Conservation (phyloP, 1,140 invertebrate species). For the Drosophila biarmipes region DNA sequence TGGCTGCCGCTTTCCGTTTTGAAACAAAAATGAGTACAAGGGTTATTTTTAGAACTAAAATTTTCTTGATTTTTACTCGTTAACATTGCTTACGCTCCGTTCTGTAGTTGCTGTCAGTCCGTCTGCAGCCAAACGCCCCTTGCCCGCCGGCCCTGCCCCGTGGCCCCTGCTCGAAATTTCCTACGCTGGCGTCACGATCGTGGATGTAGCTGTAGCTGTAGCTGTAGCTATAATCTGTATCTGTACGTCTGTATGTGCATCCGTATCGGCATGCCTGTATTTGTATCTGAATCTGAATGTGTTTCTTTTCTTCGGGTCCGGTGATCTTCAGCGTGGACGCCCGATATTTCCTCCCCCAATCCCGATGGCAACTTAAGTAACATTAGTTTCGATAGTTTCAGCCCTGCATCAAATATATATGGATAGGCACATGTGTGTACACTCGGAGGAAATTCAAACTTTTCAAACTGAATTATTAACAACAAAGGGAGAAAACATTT, state of each 20-base stretch:
- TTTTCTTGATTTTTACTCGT: slow-evolving; percentile 78
- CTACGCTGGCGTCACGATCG: slow-evolving; percentile 49
- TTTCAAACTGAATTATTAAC: neutral
- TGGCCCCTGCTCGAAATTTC: slow-evolving; percentile 19
- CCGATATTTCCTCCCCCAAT: slow-evolving; percentile 43
- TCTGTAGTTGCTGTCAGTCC: slow-evolving; percentile 51
- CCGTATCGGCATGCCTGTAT: slow-evolving; percentile 20
- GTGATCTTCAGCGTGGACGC: slow-evolving; percentile 49
- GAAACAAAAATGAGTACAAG: slow-evolving; percentile 76
- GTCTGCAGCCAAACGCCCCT: neutral
- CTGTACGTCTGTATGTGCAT: slow-evolving; percentile 30
- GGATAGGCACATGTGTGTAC: slow-evolving; percentile 37
- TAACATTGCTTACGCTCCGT: slow-evolving; percentile 78
- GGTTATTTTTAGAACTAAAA: slow-evolving; percentile 81
- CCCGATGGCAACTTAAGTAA: slow-evolving; percentile 59
- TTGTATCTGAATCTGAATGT: slow-evolving; percentile 22
- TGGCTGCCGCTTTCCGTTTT: slow-evolving; percentile 64
- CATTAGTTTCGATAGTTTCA: slow-evolving; percentile 69
- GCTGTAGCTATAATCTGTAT: slow-evolving; percentile 31
- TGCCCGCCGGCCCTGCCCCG: neutral
- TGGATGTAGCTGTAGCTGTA: slow-evolving; percentile 47
- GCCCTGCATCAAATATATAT: slow-evolving; percentile 21
- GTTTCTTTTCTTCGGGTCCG: slow-evolving; percentile 30
- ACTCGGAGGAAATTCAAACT: slow-evolving; percentile 7
- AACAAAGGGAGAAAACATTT: too few relatives aligned